These are phyloP conservation scores for Trididemnum miniatum DNA, from an alignment of 23 tunicate species.

Conservation along the genomic window DNA sequence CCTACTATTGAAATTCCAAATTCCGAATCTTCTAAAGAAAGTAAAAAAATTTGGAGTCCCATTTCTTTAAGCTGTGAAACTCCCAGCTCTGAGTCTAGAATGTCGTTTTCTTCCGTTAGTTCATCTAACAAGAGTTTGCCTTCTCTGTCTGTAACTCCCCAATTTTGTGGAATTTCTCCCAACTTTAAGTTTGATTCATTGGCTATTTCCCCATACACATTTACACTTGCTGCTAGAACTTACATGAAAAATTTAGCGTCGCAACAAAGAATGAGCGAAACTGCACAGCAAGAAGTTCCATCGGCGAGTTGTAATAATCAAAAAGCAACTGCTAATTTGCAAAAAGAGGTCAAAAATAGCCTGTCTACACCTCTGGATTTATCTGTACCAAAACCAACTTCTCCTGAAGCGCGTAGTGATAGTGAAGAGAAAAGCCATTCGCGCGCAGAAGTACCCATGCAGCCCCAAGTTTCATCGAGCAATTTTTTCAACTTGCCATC, in stretches of 20 bases:
- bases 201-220: not conserved
- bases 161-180: not conserved
- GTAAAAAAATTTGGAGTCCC: not conserved
- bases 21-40: not conserved
- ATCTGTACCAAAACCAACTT: not conserved
- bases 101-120: no score
- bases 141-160: not conserved
- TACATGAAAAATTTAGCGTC: no score
- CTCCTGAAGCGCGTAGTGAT: not conserved
- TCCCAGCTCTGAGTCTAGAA: no score
- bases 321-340: not conserved
- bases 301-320: not conserved
- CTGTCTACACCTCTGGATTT: not conserved
- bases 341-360: no score
- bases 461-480: not conserved
- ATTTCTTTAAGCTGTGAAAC: not conserved
- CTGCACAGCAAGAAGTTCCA: no score
- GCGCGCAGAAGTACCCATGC: not conserved
- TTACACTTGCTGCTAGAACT: conserved; percentile 12
- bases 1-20: not conserved
- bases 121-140: no score
- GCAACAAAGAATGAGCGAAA: no score
- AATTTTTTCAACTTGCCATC: no score
- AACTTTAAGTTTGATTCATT: not conserved
- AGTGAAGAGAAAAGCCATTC: not conserved